Conservation (phyloP, 2,797 vertebrate genomes). For the Gymnothorax reevesii region DNA sequence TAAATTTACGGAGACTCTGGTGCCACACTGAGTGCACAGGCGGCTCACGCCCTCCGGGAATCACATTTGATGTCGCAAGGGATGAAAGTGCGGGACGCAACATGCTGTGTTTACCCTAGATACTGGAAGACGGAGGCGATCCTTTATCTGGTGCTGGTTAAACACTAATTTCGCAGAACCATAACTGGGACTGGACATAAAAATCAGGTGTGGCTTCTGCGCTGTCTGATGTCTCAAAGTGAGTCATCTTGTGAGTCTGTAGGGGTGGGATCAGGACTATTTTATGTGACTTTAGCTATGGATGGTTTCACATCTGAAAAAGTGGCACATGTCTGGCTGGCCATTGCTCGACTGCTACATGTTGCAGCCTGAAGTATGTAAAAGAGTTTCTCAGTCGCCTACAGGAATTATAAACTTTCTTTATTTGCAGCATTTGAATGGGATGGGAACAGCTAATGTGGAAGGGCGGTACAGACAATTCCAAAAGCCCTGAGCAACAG, state of each 20-base stretch:
- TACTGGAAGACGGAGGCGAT: neutral
- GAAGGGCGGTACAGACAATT: too few relatives aligned
- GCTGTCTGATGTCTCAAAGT: neutral
- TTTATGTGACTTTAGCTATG: neutral
- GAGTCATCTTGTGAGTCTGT: neutral
- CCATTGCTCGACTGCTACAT: too few relatives aligned
- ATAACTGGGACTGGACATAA: neutral
- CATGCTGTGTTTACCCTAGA: constrained; percentile 12
- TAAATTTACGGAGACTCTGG: neutral
- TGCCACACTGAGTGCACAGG: neutral
- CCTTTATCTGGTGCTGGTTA: neutral
- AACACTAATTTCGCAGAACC: neutral
- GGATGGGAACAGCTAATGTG: too few relatives aligned
- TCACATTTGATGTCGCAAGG: constrained; percentile 1
- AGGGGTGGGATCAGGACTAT: neutral
- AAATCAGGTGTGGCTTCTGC: neutral
- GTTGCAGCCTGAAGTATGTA: too few relatives aligned
- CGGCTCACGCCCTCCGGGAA: neutral
- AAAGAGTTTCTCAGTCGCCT: too few relatives aligned
- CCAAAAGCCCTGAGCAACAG: too few relatives aligned
- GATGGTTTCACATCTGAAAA: neutral
- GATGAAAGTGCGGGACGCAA: constrained; percentile 1
- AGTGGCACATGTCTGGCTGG: too few relatives aligned
- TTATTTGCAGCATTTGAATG: too few relatives aligned
- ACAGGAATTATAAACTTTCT: too few relatives aligned